Evolutionary conservation across 2,888 invertebrate genomes (phyloP).

Genomic region (Xestia rhomboidea): DNA sequence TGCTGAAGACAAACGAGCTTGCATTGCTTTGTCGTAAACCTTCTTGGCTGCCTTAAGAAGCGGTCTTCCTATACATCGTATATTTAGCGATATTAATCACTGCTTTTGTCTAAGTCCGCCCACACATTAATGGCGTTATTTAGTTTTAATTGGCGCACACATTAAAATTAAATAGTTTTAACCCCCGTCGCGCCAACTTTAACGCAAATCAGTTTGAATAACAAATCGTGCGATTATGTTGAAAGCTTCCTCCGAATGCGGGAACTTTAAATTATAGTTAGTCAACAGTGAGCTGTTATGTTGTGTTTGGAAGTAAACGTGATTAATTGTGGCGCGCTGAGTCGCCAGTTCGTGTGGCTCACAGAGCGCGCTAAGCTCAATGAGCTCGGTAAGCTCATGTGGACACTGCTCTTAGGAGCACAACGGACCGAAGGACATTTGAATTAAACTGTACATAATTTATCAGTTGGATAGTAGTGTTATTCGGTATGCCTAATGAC

Average conservation of each 20-base stretch:
- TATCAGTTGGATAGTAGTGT: not conserved
- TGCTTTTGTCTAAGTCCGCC: conserved; percentile 6
- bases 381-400: conserved; percentile 18
- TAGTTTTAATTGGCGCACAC: conserved; percentile 28
- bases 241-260: conserved; percentile 43
- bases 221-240: conserved; percentile 41
- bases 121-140: conserved; percentile 7
- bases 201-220: conserved; percentile 37
- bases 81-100: not conserved
- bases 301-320: conserved; percentile 25
- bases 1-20: not conserved
- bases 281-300: conserved; percentile 31
- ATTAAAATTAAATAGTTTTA: conserved; percentile 28
- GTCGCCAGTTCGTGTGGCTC: conserved; percentile 26
- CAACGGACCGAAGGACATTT: conserved; percentile 30
- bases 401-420: conserved; percentile 15
- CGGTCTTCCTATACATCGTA: not conserved
- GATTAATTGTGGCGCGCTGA: conserved; percentile 48
- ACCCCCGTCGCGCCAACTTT: conserved; percentile 24
- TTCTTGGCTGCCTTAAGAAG: not conserved
- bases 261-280: conserved; percentile 44
- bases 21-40: not conserved
- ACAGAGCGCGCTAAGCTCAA: not conserved
- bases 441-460: conserved; percentile 36
- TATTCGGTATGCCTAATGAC: not conserved